Base-by-base conservation (phyloP, 1,140 invertebrate genomes). In the Ooceraea biroi region DNA sequence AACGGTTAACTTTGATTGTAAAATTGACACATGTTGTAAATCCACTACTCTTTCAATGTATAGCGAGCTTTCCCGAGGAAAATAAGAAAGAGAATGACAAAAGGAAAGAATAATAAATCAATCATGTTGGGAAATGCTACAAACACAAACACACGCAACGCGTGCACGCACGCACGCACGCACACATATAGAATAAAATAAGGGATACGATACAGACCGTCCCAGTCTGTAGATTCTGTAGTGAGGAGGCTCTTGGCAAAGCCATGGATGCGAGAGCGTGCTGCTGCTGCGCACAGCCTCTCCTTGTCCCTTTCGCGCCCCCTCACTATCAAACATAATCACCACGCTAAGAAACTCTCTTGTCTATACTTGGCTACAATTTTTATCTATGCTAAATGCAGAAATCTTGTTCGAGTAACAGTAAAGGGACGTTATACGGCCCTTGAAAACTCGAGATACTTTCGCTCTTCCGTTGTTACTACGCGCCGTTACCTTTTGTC, bases 171-270 rank as follows among this genome's bases (percentile, higher is more conserved):
- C 5, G 44, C 36, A 12, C 52, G 7, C n/a, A 52, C 36, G 10
- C n/a, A 52, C 61, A 88, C 22, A 55, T 14, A 86, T 82, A 78
- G 10, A 77, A 80, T 41, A 78, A 80, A 55, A 88, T n/a, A 71
- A 63, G 44, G 66, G 25, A 68, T 83, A 88, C 77, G 52, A 93
- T 94, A 94, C 93, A 94, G 94, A 94, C 93, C 93, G 89, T 94
- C 92, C 92, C 93, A 94, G 91, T 93, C 92, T 91, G 92, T 91
- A 80, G 92, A 90, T 89, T 94, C 93, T 92, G 91, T 94, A 94
- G 93, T 93, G 89, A 94, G 94, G 87, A 95, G 95, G 90, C 93
- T 94, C 91, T 95, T 95, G 91, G 93, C 94, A 92, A 95, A 95
- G 89, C 93, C 93, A 92, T 95, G 95, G 92, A 95, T 95, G 89